Evolutionary conservation across 2,888 invertebrate genomes (phyloP).

Genomic region (Noctuana brunneofusca): DNA sequence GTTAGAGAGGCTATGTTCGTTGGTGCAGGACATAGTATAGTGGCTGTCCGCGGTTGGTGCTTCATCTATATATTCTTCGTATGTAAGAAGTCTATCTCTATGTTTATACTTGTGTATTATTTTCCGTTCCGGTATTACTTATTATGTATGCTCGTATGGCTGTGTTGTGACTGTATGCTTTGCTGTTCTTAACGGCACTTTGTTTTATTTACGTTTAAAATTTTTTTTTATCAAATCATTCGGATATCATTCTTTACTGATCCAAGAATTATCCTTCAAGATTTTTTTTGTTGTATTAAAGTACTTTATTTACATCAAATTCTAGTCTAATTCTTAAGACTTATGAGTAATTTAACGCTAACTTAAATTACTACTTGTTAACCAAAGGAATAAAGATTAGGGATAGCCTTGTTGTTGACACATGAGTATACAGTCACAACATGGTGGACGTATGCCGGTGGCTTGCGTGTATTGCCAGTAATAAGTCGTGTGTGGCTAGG

Average conservation of each 20-base stretch:
- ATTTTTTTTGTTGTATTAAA: no score
- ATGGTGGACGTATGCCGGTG: slow-evolving; percentile 60
- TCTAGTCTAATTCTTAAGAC: no score
- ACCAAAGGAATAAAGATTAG: not conserved
- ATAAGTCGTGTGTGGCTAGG: slow-evolving; percentile 83
- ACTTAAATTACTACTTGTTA: no score
- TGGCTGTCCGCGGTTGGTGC: slow-evolving; percentile 78
- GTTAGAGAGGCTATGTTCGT: slow-evolving; percentile 53
- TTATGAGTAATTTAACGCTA: not conserved
- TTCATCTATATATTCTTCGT: slow-evolving; percentile 72
- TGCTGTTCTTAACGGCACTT: slow-evolving; percentile 22
- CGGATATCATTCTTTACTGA: no score
- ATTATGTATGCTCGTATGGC: slow-evolving; percentile 58
- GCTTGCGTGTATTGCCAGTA: slow-evolving; percentile 65
- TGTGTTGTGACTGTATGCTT: slow-evolving; percentile 75
- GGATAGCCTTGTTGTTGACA: slow-evolving; percentile 3
- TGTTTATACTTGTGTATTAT: slow-evolving; percentile 61
- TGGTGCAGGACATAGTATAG: slow-evolving; percentile 67
- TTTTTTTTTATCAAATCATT: no score
- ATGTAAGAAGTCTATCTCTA: slow-evolving; percentile 57
- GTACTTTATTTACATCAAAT: no score
- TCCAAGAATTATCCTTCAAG: no score
- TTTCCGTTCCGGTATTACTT: slow-evolving; percentile 54
- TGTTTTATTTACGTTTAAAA: not conserved
- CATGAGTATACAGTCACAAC: slow-evolving; percentile 62